These are phyloP conservation scores for Lontra canadensis DNA, from an alignment of 2,113 vertebrate species.

Conservation along the genomic window DNA sequence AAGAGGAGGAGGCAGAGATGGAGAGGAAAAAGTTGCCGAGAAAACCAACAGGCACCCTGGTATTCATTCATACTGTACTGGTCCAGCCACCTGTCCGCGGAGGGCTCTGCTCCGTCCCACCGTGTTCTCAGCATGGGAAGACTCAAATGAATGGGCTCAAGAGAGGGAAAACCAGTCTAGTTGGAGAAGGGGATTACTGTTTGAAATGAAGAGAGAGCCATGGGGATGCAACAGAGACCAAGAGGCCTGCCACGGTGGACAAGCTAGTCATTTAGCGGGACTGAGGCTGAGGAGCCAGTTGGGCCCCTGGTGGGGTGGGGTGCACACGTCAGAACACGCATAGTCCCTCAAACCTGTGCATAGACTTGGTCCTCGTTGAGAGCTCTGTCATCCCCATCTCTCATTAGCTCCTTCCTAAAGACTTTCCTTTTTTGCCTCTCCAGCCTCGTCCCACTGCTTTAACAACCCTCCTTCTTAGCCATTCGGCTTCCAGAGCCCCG, in stretches of 20 bases:
- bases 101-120: no score
- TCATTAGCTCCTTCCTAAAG: background rate
- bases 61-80: background rate
- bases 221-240: background rate
- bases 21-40: background rate
- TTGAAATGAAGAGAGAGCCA: background rate
- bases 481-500: background rate
- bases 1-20: background rate
- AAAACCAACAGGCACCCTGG: background rate
- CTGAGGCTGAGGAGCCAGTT: fast-evolving
- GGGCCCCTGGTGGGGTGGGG: no score
- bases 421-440: background rate
- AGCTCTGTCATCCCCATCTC: background rate
- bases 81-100: background rate
- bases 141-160: background rate
- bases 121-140: background rate
- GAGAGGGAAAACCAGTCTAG: background rate
- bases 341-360: background rate
- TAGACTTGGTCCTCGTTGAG: background rate
- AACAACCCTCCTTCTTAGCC: background rate
- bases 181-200: background rate
- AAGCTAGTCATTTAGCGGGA: background rate
- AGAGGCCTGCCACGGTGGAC: background rate
- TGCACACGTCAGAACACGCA: background rate
- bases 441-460: background rate